Conservation (phyloP, 1,140 invertebrate species). For the Zaprionus inermis region DNA sequence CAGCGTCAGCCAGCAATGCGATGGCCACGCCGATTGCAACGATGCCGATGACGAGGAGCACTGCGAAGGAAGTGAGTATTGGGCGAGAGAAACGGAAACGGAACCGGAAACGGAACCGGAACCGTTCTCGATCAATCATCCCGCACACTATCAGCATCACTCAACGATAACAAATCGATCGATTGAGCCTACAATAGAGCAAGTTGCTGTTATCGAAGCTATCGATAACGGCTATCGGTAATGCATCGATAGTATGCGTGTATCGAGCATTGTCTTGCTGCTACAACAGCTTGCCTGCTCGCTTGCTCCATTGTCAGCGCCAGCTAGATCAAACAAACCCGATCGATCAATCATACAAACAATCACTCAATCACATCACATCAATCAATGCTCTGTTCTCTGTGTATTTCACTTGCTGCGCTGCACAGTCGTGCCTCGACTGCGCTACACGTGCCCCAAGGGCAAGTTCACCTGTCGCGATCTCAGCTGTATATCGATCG, state of each 20-base stretch:
- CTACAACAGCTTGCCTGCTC: no score
- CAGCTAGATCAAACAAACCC: background rate
- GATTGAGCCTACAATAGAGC: background rate
- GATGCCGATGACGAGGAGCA: constrained; percentile 90
- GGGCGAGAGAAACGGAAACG: background rate
- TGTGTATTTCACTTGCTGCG: constrained; percentile 27
- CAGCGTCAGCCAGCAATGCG: constrained; percentile 86
- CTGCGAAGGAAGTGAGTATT: constrained; percentile 85
- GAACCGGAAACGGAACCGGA: background rate
- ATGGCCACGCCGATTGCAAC: constrained; percentile 88
- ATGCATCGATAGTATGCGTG: background rate
- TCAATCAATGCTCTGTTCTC: constrained; percentile 19
- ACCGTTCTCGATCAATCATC: constrained; percentile 3
- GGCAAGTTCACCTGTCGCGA: constrained; percentile 87
- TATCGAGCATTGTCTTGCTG: background rate
- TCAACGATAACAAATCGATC: background rate
- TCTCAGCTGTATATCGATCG: constrained; percentile 89
- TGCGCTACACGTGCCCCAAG: constrained; percentile 84
- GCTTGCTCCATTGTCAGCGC: background rate
- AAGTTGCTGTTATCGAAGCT: background rate
- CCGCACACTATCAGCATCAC: background rate
- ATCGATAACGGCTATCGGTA: background rate
- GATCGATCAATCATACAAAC: constrained; percentile 6
- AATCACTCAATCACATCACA: constrained; percentile 8
- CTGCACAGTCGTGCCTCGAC: constrained; percentile 71